Percentiles rank a stretch among this genome's conserved stretches.
phyloP scores from a whole-genome alignment of 1,140 invertebrate species.

The Agrypnia vestita region DNA sequence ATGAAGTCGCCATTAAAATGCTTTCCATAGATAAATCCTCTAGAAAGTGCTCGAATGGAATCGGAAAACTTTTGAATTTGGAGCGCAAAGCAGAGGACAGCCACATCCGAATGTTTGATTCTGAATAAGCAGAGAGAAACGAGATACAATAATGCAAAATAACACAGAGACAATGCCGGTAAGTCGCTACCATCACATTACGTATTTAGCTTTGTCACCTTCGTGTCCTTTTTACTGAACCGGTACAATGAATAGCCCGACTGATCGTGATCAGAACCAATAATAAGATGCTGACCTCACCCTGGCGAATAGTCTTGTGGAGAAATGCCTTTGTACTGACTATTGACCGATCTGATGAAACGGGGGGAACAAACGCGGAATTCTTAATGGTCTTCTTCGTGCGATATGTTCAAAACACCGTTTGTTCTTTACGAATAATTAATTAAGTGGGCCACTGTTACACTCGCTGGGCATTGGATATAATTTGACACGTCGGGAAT shows the following conservation, averaged over 20 bases:
- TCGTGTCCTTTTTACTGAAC: slow-evolving; percentile 35
- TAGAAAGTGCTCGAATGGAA: slow-evolving; percentile 30
- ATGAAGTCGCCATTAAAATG: no score
- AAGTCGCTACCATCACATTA: slow-evolving; percentile 20
- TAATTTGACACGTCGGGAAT: slow-evolving; percentile 30
- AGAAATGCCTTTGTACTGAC: slow-evolving; percentile 41
- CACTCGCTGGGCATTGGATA: slow-evolving; percentile 2
- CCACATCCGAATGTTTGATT: slow-evolving; percentile 21
- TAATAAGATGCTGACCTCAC: slow-evolving; percentile 32
- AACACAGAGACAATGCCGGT: slow-evolving; percentile 19
- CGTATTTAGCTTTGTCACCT: slow-evolving; percentile 30
- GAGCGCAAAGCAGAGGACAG: slow-evolving; percentile 19
- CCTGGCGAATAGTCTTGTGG: slow-evolving; percentile 6
- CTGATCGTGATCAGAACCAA: slow-evolving; percentile 36
- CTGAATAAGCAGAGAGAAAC: slow-evolving; percentile 13
- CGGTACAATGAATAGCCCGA: slow-evolving; percentile 5
- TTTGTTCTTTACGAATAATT: slow-evolving; percentile 44
- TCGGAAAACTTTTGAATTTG: neutral
- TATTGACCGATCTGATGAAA: slow-evolving; percentile 34
- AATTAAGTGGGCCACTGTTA: slow-evolving; percentile 45
- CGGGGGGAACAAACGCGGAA: slow-evolving; percentile 17
- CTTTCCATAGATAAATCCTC: no score
- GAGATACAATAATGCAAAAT: slow-evolving; percentile 18
- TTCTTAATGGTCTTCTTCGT: slow-evolving; percentile 24
- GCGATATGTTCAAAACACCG: slow-evolving; percentile 21